phyloP scores from a whole-genome alignment of 2,113 vertebrate genomes.

The Pluvialis apricaria region DNA sequence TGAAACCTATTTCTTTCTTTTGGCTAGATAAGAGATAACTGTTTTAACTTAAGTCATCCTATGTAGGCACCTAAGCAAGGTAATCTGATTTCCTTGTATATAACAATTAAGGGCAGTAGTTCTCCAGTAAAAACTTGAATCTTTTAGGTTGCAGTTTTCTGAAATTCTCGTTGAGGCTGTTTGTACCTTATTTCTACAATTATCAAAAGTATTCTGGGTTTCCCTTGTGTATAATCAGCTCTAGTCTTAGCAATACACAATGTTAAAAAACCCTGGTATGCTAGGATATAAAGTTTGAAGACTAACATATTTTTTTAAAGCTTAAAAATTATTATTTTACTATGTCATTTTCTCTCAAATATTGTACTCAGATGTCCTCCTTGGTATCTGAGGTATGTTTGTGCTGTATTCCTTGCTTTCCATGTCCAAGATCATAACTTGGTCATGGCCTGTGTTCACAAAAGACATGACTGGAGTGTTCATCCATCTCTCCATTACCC shows the following conservation, averaged over 20 bases:
- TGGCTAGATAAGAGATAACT: not conserved
- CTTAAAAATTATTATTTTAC: not conserved
- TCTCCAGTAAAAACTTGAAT: too few relatives aligned
- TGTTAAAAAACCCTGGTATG: too few relatives aligned
- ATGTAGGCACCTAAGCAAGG: too few relatives aligned
- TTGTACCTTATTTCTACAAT: too few relatives aligned
- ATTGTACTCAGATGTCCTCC: not conserved
- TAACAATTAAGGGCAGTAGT: too few relatives aligned
- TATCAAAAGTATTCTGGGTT: too few relatives aligned
- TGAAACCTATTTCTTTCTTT: not conserved
- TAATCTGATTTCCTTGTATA: too few relatives aligned
- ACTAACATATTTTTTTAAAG: not conserved
- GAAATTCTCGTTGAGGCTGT: too few relatives aligned
- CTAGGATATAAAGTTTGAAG: too few relatives aligned
- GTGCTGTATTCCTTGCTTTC: not conserved
- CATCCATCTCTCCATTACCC: not conserved
- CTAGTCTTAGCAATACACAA: too few relatives aligned
- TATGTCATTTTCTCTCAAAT: not conserved
- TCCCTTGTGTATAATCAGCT: too few relatives aligned
- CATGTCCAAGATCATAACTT: not conserved
- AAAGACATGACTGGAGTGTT: not conserved
- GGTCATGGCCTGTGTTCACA: not conserved
- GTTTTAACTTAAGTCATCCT: not conserved
- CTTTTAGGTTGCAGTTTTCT: too few relatives aligned
- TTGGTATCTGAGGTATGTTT: not conserved